Percentiles rank a stretch among this genome's conserved stretches.
phyloP scores from a whole-genome alignment of 1,140 invertebrate genomes.

The Ceratitis capitata region DNA sequence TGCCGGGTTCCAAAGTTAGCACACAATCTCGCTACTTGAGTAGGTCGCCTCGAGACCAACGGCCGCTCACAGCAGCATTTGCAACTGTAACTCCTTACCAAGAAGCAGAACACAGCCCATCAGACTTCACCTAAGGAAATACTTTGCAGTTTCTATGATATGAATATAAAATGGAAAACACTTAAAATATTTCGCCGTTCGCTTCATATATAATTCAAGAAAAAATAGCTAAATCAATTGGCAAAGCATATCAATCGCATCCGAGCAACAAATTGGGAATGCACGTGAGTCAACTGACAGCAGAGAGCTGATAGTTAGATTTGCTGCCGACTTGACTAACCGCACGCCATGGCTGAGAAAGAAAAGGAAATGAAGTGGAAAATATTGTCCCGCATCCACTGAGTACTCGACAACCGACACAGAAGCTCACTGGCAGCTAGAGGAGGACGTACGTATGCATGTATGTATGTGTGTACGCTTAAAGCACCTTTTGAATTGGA shows the following conservation, averaged over 20 bases:
- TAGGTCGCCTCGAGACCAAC: too few species aligned
- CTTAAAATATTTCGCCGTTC: neutral
- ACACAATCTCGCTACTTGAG: too few species aligned
- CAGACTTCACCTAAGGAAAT: too few species aligned
- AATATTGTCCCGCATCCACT: neutral
- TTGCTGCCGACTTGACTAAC: neutral
- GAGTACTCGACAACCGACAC: neutral
- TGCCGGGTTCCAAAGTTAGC: too few species aligned
- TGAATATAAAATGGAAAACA: neutral
- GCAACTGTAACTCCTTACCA: too few species aligned
- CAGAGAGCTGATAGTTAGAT: neutral
- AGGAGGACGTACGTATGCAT: neutral
- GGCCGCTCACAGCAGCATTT: too few species aligned
- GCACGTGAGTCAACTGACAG: neutral
- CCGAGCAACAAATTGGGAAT: neutral
- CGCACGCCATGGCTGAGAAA: neutral
- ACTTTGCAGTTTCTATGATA: too few species aligned
- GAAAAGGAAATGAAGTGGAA: neutral
- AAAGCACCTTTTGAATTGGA: too few species aligned
- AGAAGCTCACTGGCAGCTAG: neutral
- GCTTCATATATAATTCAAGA: slow-evolving; percentile 1
- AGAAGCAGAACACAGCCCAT: too few species aligned
- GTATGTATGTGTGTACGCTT: neutral
- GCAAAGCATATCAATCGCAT: neutral
- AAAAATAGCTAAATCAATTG: slow-evolving; percentile 4